These are phyloP conservation scores for Eucidaris tribuloides DNA, from an alignment of 35 echinoderm and acorn worm species.

Conservation along the genomic window DNA sequence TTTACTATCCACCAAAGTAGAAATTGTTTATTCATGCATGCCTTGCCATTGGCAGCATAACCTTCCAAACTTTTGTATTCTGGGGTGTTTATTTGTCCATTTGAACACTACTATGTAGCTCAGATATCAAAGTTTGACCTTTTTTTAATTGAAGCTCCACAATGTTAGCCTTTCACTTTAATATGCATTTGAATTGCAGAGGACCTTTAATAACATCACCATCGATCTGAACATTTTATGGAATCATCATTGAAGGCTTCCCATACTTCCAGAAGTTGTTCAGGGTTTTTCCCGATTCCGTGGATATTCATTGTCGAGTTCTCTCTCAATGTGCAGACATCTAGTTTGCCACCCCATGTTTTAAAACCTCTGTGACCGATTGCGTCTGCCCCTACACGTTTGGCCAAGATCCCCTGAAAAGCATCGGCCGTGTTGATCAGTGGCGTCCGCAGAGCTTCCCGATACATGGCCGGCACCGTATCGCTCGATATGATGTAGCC, in stretches of 20 bases:
- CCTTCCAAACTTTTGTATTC: too few species aligned
- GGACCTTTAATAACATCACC: too few species aligned
- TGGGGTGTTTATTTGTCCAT: too few species aligned
- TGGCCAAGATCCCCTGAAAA: conserved; percentile 50
- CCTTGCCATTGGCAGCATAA: too few species aligned
- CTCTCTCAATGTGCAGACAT: background rate
- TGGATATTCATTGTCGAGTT: background rate
- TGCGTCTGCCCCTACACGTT: conserved; percentile 17
- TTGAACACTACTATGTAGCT: too few species aligned
- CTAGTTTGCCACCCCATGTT: background rate
- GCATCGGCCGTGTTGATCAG: conserved; percentile 52
- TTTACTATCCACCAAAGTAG: too few species aligned
- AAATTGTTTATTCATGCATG: too few species aligned
- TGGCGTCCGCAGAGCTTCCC: conserved; percentile 25
- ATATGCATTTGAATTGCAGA: too few species aligned
- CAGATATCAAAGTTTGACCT: too few species aligned
- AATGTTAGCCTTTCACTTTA: too few species aligned
- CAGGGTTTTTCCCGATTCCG: background rate
- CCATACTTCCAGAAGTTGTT: background rate
- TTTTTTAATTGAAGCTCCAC: too few species aligned
- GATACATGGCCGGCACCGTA: conserved; percentile 35
- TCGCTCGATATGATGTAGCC: conserved; percentile 47
- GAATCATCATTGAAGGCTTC: background rate
- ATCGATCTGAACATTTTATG: background rate
- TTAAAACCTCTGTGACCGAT: conserved; percentile 34